A percentile compares a stretch with the other conserved stretches of the same genome.
Conservation (phyloP, 2,888 invertebrate genomes). For the Patella caerulea region DNA sequence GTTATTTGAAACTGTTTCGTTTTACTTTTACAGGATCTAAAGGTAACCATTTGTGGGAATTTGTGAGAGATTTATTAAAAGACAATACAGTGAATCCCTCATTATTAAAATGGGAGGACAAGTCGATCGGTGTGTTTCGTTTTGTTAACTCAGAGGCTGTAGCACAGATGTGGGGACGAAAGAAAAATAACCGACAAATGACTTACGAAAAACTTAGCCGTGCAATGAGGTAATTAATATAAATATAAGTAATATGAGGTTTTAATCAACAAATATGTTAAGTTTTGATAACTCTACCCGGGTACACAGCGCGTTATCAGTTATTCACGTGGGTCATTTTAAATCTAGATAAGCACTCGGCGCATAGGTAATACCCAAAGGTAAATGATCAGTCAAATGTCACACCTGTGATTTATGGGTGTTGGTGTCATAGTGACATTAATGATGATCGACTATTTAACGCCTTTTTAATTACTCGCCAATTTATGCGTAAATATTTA, state of each 20-base stretch:
- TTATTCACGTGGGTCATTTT: no score
- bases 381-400: constrained; percentile 14
- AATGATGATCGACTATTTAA: no score
- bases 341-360: no score
- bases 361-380: not conserved
- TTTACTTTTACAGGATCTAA: constrained; percentile 30
- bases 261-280: not conserved
- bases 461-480: no score
- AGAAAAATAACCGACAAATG: constrained; percentile 90
- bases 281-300: not conserved
- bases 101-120: constrained; percentile 90
- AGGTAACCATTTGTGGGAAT: constrained; percentile 81
- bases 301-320: not conserved
- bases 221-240: constrained; percentile 81
- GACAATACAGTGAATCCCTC: constrained; percentile 85
- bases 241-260: constrained; percentile 48
- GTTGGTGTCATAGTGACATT: not conserved
- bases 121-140: constrained; percentile 86
- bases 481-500: no score
- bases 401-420: not conserved
- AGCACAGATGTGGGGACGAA: constrained; percentile 87
- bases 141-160: constrained; percentile 90
- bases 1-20: no score
- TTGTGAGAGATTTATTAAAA: constrained; percentile 85
- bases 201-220: constrained; percentile 93